Base-by-base conservation (phyloP, 1,140 invertebrate species). In the Harlomillsia oculata region DNA sequence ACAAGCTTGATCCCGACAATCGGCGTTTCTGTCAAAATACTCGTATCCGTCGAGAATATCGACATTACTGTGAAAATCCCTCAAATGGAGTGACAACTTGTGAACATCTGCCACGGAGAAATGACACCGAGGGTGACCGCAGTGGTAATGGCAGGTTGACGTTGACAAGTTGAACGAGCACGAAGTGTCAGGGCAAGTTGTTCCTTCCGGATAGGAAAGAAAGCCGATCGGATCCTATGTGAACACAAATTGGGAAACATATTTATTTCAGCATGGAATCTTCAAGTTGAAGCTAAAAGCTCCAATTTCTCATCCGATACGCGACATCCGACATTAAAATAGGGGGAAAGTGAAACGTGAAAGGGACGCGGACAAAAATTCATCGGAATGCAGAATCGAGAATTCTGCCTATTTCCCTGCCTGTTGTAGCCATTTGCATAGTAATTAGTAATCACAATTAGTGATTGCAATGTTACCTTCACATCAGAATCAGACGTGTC, bases 31-130 rank as follows among this genome's bases (percentile, higher is more conserved):
- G 64, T 89, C 86, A 71, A 82, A 89, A 71, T 85, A 88, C 25
- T 84, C 80, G 68, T 85, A 90, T 5, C 84, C 84, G 16, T 86
- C 81, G n/a, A 83, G 72, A 59, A 89, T 87, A 63, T 83, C 82
- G 16, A 87, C 79, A 66, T 83, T 87, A 60, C 83, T 84, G 69
- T 90, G 87, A 68, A 89, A 89, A 67, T 89, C 85, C 65, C 82
- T 82, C 45, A 83, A 80, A 67, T 90, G 87, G 65, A 81, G 75
- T 6, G 81, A 72, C 6, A 87, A 68, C 29, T 82, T 78, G 61
- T 85, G 82, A 11, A 78, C 72, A 36, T 78, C 72, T 56, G 83
- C 79, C 2, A 83, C 84, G 11, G 79, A 78, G 63, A 82, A 85
- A 64, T 82, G 77, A 67, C 83, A 90, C n/a, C 85, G 71, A 2